Conservation (phyloP, 2,797 vertebrate species). For the Chlorospingus flavigularis region DNA sequence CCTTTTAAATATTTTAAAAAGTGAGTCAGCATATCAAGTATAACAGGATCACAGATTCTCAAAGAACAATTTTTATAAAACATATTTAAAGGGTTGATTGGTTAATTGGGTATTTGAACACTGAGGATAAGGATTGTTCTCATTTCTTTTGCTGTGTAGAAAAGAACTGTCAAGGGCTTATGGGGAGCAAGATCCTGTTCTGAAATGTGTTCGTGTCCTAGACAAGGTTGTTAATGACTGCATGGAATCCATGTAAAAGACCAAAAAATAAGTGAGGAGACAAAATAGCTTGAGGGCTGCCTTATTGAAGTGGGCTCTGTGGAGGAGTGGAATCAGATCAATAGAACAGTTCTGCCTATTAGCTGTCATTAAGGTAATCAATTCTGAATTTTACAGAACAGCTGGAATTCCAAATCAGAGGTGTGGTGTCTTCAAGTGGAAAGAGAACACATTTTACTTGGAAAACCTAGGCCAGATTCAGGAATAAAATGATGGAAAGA, state of each 20-base stretch:
- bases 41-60: not conserved
- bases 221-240: not conserved
- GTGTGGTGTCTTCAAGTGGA: not conserved
- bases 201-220: not conserved
- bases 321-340: not conserved
- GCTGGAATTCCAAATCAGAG: not conserved
- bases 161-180: not conserved
- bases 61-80: not conserved
- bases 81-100: not conserved
- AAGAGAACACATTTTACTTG: not conserved
- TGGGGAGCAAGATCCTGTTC: not conserved
- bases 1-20: constrained; percentile 8
- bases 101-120: constrained; percentile 23
- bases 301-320: not conserved
- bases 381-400: constrained; percentile 37
- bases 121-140: not conserved
- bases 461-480: not conserved
- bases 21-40: constrained; percentile 22
- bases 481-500: not conserved
- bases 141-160: not conserved
- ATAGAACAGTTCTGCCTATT: constrained; percentile 16
- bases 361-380: constrained; percentile 20
- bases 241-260: not conserved
- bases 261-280: not conserved
- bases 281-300: not conserved